These are phyloP conservation scores for Morelia viridis DNA, from an alignment of 2,797 vertebrate genomes.

Conservation along the genomic window DNA sequence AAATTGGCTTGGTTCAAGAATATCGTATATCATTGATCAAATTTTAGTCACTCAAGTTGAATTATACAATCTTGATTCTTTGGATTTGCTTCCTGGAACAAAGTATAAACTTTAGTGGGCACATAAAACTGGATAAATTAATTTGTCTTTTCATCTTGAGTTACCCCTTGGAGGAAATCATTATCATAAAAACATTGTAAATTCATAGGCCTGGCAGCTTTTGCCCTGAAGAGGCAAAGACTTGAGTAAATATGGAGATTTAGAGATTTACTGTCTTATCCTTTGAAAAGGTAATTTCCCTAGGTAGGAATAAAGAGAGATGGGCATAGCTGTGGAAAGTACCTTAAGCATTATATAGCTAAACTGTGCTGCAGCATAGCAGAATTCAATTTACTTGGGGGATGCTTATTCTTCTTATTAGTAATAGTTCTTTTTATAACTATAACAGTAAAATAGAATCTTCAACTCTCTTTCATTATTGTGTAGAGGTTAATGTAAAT, in stretches of 20 bases:
- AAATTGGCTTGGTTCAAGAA: conserved; percentile 46
- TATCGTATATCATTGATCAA: conserved; percentile 49
- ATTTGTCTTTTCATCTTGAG: conserved; percentile 68
- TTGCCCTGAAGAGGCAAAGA: conserved; percentile 65
- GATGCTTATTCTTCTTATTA: conserved; percentile 39
- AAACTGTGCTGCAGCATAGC: conserved; percentile 58
- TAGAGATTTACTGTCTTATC: conserved; percentile 71
- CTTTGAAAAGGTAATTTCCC: conserved; percentile 73
- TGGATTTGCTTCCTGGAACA: conserved; percentile 56
- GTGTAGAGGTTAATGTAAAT: not conserved
- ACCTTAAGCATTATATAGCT: conserved; percentile 50
- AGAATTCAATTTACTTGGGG: conserved; percentile 57
- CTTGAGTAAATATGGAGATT: conserved; percentile 75
- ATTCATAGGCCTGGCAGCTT: conserved; percentile 72
- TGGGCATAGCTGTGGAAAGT: conserved; percentile 55
- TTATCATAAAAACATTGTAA: conserved; percentile 68
- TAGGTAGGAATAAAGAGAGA: conserved; percentile 60
- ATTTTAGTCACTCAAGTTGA: conserved; percentile 59
- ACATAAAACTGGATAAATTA: conserved; percentile 67
- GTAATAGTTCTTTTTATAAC: not conserved
- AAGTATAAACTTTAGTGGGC: conserved; percentile 60
- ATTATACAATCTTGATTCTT: conserved; percentile 55
- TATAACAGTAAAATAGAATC: not conserved
- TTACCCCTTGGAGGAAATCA: conserved; percentile 67
- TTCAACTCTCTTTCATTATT: not conserved